Conservation (phyloP, 2,797 vertebrate species). For the Carapus acus region DNA sequence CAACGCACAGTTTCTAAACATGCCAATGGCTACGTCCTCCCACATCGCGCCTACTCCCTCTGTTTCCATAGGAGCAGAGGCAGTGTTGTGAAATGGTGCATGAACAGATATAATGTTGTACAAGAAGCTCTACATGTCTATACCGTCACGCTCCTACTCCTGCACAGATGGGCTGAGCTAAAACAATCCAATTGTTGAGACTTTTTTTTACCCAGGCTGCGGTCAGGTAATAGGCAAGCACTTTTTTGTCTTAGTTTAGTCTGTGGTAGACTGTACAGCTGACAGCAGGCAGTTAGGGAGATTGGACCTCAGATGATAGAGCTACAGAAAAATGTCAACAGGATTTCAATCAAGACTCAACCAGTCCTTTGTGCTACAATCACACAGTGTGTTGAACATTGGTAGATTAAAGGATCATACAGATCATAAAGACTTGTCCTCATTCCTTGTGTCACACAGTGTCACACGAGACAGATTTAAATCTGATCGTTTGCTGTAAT, state of each 20-base stretch:
- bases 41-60: conserved; percentile 45
- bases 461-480: no score
- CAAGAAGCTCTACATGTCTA: conserved; percentile 33
- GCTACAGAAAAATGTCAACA: conserved; percentile 10
- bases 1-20: conserved; percentile 33
- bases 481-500: no score
- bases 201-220: no score
- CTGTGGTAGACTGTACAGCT: conserved; percentile 6
- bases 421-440: no score
- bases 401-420: no score
- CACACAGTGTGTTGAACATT: conserved; percentile 21
- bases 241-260: conserved; percentile 23
- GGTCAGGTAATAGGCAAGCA: no score
- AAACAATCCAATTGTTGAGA: neutral
- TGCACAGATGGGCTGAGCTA: neutral
- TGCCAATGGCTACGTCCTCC: conserved; percentile 52
- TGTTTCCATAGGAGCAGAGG: conserved; percentile 41
- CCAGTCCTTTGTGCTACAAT: conserved; percentile 12
- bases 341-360: conserved; percentile 14
- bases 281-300: conserved; percentile 7
- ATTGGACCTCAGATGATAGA: conserved; percentile 28
- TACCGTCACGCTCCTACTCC: conserved; percentile 6
- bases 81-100: conserved; percentile 59
- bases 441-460: no score
- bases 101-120: conserved; percentile 46